Percentiles rank a stretch among this genome's conserved stretches.
Conservation (phyloP, 2,113 vertebrate genomes). For the Pelusios castaneus region DNA sequence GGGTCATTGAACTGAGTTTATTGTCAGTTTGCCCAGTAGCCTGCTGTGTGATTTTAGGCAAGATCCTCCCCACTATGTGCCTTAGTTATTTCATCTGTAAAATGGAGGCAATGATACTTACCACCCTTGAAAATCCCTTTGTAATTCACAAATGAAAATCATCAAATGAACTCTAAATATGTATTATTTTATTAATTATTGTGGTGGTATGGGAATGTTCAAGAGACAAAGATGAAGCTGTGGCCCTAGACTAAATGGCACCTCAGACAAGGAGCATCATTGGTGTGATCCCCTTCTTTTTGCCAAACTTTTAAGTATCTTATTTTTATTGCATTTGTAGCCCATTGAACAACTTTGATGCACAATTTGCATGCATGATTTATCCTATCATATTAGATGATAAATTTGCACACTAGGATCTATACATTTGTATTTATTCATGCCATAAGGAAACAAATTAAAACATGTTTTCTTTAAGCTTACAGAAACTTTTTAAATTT, state of each 20-base stretch:
- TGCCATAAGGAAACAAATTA: too few species aligned
- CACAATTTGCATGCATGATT: too few species aligned
- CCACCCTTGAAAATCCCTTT: constrained; percentile 45
- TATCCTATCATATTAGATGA: too few species aligned
- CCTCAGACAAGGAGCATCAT: too few species aligned
- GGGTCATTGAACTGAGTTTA: constrained; percentile 15
- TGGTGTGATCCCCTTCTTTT: too few species aligned
- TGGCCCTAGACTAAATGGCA: neutral
- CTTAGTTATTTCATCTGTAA: constrained; percentile 37
- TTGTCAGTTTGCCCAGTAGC: constrained; percentile 22
- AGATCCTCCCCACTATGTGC: constrained; percentile 42
- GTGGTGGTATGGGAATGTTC: constrained; percentile 28
- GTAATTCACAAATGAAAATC: constrained; percentile 56
- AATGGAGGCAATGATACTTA: constrained; percentile 58
- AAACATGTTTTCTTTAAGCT: too few species aligned
- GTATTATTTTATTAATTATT: neutral
- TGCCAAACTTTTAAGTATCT: too few species aligned
- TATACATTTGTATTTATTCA: too few species aligned
- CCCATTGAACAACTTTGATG: too few species aligned
- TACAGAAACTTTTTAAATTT: too few species aligned
- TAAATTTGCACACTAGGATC: too few species aligned
- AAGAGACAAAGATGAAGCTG: constrained; percentile 56
- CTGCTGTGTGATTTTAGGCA: neutral
- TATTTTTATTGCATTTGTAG: too few species aligned
- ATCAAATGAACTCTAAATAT: constrained; percentile 39